Percentiles rank a stretch among this genome's conserved stretches.
These are phyloP conservation scores for Phodopus roborovskii DNA, from an alignment of 2,113 vertebrate species.

Conservation along the genomic window DNA sequence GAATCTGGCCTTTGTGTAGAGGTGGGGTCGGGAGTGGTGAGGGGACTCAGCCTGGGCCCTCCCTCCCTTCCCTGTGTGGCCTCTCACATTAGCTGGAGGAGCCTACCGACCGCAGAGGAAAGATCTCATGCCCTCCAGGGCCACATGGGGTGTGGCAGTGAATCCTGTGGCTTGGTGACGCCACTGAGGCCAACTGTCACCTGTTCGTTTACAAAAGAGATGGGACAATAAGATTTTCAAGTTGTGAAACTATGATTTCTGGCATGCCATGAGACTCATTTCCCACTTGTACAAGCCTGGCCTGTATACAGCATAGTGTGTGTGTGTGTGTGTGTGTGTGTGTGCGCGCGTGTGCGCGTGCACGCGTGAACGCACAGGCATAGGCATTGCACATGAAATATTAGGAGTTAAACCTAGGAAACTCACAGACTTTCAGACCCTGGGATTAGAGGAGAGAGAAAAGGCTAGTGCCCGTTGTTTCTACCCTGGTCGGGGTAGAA, in stretches of 20 bases:
- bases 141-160: fast-evolving
- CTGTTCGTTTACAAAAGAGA: neutral
- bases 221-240: neutral
- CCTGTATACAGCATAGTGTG: too few species aligned
- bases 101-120: neutral
- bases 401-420: neutral
- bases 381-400: too few species aligned
- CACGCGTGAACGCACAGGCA: too few species aligned
- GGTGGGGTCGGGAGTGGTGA: neutral
- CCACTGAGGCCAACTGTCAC: fast-evolving
- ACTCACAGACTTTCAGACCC: neutral
- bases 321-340: neutral
- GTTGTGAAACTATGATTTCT: neutral
- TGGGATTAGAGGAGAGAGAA: too few species aligned
- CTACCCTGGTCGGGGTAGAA: fast-evolving
- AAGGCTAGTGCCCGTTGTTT: neutral
- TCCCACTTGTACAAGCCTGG: neutral
- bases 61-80: fast-evolving
- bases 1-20: neutral
- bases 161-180: neutral
- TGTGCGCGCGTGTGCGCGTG: neutral
- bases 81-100: neutral
- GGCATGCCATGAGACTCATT: fast-evolving
- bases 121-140: neutral
- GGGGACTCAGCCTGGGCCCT: neutral